Conservation (phyloP, 2,888 invertebrate species). For the Conops quadrifasciatus region DNA sequence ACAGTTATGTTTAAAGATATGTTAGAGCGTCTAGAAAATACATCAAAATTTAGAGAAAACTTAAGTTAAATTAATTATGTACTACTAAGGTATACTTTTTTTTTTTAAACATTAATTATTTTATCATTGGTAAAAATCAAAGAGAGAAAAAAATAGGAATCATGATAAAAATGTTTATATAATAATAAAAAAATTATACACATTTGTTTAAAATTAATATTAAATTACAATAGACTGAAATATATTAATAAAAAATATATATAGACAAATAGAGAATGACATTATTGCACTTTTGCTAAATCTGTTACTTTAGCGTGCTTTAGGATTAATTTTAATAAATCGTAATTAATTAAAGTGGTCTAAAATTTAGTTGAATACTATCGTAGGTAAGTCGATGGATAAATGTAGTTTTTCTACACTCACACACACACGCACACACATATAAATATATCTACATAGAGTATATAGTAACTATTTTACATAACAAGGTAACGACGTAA, state of each 20-base stretch:
- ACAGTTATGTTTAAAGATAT: too few species aligned
- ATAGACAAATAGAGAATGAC: constrained; percentile 9
- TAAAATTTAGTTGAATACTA: constrained; percentile 48
- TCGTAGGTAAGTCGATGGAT: constrained; percentile 55
- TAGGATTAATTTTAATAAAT: background rate
- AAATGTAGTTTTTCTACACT: constrained; percentile 39
- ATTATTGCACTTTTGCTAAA: constrained; percentile 28
- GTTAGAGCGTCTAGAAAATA: too few species aligned
- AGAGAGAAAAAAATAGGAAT: constrained; percentile 19
- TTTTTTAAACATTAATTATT: too few species aligned
- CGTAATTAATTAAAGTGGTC: background rate
- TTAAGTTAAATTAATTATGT: too few species aligned
- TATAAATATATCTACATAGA: constrained; percentile 10
- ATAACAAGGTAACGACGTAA: constrained; percentile 57
- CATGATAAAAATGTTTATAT: constrained; percentile 21
- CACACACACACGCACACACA: constrained; percentile 28
- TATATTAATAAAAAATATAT: too few species aligned
- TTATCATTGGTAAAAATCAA: too few species aligned
- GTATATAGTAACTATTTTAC: constrained; percentile 45
- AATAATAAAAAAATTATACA: background rate
- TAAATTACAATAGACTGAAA: background rate
- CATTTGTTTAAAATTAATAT: constrained; percentile 15
- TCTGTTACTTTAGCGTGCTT: too few species aligned
- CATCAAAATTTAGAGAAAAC: too few species aligned
- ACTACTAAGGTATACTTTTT: background rate